Base-by-base conservation (phyloP, 1,140 invertebrate species). In the Periplaneta americana region DNA sequence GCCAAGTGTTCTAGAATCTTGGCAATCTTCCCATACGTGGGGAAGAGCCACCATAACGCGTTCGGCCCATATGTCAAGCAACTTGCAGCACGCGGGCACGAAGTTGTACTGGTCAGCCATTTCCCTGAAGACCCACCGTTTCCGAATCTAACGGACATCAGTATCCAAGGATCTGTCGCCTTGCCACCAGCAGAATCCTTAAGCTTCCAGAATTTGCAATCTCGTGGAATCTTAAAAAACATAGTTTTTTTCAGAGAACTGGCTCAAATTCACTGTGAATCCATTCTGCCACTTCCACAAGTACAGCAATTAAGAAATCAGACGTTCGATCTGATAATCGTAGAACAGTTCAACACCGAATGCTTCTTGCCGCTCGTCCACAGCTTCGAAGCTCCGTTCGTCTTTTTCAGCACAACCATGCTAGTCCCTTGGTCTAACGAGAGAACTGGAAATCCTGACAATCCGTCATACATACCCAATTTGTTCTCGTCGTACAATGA, bases 321-420 rank as follows among this genome's bases (percentile, higher is more conserved):
- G 28, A 89, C 89, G 10, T 95, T 92, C 79, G 93, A 95, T 84
- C 33, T 94, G 2, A 85, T 95, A 2, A 84, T 95, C 11, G 89
- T 91, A 0, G 93, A 94, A 84, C 89, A 89, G 35, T 94, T 94
- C 83, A 92, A 90, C 75, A 91, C 90, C 3, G 92, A 94, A 77
- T 94, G 93, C 82, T 90, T 92, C 83, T 84, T 94, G 39, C 91
- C 88, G 11, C 85, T 94, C 34, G 85, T 34, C 13, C 75, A 77
- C 34, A 32, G 34, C 31, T 39, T 39, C 37, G 34, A 74, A 34
- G 90, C 83, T 1, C 93, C 93, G 0, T 88, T 91, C 2, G 85
- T 95, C 1, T 87, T 86, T 0, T n/a, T 94, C 10, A 90, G 90
- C 13, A 92, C 91, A 0, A 91, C 91, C 81, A 85, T 88, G 0